A percentile compares a stretch with the other conserved stretches of the same genome.
Conservation (phyloP, 2,113 vertebrate species). For the Egretta garzetta region DNA sequence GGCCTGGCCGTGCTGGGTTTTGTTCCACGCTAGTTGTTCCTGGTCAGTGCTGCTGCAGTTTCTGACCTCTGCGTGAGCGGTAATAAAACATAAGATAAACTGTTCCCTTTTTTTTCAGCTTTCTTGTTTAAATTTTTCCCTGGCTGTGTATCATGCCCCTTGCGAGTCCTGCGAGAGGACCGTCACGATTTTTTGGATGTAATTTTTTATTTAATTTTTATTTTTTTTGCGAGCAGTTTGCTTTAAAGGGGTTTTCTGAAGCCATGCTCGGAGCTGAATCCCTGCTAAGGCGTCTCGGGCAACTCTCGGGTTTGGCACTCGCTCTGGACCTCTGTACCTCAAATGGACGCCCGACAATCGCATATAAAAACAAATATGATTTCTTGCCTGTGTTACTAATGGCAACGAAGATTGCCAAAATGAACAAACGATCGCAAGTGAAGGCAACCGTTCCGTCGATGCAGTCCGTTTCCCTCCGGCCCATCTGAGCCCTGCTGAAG, state of each 20-base stretch:
- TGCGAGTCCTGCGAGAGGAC: neutral
- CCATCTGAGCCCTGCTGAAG: fast-evolving
- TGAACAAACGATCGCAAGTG: neutral
- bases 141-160: fast-evolving
- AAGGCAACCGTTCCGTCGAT: neutral
- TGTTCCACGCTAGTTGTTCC: neutral
- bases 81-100: neutral
- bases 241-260: neutral
- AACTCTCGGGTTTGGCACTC: fast-evolving
- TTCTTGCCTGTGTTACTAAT: constrained; percentile 28
- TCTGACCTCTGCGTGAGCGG: neutral
- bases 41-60: neutral
- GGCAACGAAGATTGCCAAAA: constrained; percentile 36
- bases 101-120: neutral
- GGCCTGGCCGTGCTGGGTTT: neutral
- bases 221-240: neutral
- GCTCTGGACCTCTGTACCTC: neutral
- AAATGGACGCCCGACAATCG: neutral
- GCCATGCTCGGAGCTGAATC: neutral
- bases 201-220: neutral
- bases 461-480: neutral
- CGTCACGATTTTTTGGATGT: fast-evolving
- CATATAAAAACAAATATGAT: neutral
- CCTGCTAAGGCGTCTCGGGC: neutral
- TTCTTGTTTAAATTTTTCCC: neutral